phyloP scores from a whole-genome alignment of 2,888 invertebrate genomes.

The Thereva nobilitata region DNA sequence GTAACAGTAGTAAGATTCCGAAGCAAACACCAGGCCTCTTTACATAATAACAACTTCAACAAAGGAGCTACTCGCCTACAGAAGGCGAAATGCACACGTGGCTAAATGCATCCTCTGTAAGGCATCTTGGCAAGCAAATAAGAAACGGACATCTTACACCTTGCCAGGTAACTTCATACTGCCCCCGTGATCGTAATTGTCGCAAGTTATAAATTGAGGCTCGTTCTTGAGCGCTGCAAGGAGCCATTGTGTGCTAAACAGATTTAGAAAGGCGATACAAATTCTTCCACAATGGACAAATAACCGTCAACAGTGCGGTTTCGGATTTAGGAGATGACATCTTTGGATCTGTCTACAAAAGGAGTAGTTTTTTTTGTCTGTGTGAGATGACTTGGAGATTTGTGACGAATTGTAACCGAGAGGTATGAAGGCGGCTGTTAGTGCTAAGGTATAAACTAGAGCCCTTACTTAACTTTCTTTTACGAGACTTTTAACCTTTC shows the following conservation, averaged over 20 bases:
- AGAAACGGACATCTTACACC: slow-evolving; percentile 21
- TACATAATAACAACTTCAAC: slow-evolving; percentile 13
- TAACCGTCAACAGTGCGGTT: slow-evolving; percentile 34
- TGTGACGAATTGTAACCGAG: neutral
- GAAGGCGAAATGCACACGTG: slow-evolving; percentile 24
- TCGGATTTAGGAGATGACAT: slow-evolving; percentile 8
- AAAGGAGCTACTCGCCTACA: slow-evolving; percentile 9
- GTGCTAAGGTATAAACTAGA: neutral
- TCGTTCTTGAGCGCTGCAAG: slow-evolving; percentile 27
- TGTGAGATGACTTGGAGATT: neutral
- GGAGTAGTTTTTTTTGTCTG: neutral
- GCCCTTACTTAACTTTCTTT: neutral
- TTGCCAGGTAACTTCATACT: slow-evolving; percentile 16
- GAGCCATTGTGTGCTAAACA: slow-evolving; percentile 36
- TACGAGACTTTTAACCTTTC: neutral
- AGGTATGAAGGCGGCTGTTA: neutral
- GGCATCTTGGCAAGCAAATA: slow-evolving; percentile 17
- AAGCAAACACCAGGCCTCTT: slow-evolving; percentile 29
- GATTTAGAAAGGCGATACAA: slow-evolving; percentile 37
- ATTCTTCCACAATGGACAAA: slow-evolving; percentile 31
- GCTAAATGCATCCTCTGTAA: neutral
- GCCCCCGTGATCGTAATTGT: slow-evolving; percentile 26
- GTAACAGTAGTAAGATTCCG: slow-evolving; percentile 15
- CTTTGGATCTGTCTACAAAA: neutral
- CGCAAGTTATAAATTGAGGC: slow-evolving; percentile 28